A percentile compares a stretch with the other conserved stretches of the same genome.
These are phyloP conservation scores for Crenichthys baileyi DNA, from an alignment of 2,797 vertebrate genomes.

Conservation along the genomic window DNA sequence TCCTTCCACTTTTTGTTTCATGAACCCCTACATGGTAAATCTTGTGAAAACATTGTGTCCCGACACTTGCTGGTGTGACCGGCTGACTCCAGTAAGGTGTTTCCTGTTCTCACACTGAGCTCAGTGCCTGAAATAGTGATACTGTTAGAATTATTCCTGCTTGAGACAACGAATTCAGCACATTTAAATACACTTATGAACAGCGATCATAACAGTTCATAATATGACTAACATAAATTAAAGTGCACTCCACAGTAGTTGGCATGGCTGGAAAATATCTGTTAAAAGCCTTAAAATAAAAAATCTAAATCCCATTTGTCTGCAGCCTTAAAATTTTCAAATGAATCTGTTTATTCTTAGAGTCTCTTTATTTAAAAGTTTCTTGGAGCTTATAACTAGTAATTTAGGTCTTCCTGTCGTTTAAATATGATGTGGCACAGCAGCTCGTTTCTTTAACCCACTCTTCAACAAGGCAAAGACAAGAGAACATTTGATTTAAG, in stretches of 20 bases:
- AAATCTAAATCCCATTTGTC: too few species aligned
- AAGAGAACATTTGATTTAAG: neutral
- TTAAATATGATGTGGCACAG: too few species aligned
- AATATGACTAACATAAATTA: too few species aligned
- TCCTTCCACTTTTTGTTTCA: slow-evolving; percentile 46
- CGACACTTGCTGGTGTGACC: slow-evolving; percentile 34
- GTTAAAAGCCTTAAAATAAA: too few species aligned
- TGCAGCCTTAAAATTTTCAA: too few species aligned
- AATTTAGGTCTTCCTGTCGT: too few species aligned
- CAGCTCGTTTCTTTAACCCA: neutral
- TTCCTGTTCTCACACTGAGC: slow-evolving; percentile 10
- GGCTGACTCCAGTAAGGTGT: neutral
- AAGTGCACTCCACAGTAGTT: too few species aligned
- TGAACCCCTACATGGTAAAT: slow-evolving; percentile 28
- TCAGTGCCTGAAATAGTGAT: slow-evolving; percentile 6
- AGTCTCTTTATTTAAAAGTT: too few species aligned
- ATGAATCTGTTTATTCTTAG: too few species aligned
- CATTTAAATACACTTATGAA: neutral
- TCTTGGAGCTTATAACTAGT: too few species aligned
- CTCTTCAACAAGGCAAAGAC: neutral
- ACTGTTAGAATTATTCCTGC: neutral
- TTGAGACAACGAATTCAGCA: neutral
- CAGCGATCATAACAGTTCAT: neutral
- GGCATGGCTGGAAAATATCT: too few species aligned
- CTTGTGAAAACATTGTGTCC: slow-evolving; percentile 52